Conservation (phyloP, 2,888 invertebrate genomes). For the Dichetophora obliterata region DNA sequence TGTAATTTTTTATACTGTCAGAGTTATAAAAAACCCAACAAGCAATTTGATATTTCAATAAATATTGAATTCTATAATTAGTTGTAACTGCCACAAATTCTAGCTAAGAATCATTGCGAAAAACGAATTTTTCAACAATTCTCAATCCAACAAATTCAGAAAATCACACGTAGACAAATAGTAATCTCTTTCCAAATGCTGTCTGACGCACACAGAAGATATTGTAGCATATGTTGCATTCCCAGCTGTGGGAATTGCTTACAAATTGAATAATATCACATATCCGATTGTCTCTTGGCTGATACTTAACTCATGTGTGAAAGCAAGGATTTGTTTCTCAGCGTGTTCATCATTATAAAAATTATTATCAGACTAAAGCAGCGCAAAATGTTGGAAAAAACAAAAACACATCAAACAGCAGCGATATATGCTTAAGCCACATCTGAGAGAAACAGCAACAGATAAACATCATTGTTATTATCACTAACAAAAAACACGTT, state of each 20-base stretch:
- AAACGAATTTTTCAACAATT: too few relatives aligned
- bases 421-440: not conserved
- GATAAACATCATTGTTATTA: conserved; percentile 10
- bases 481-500: not conserved
- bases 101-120: too few relatives aligned
- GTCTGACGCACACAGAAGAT: too few relatives aligned
- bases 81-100: too few relatives aligned
- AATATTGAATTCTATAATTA: too few relatives aligned
- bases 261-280: not conserved
- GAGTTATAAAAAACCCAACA: too few relatives aligned
- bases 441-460: not conserved
- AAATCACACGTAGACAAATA: too few relatives aligned
- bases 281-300: not conserved
- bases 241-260: not conserved
- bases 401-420: not conserved
- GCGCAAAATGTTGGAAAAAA: not conserved
- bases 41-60: too few relatives aligned
- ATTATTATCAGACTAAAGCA: not conserved
- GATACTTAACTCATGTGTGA: not conserved
- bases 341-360: not conserved
- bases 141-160: too few relatives aligned
- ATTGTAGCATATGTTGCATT: too few relatives aligned
- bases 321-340: not conserved
- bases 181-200: too few relatives aligned
- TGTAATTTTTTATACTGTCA: too few relatives aligned